Conservation (phyloP, 2,113 vertebrate genomes). For the Erinaceus europaeus region DNA sequence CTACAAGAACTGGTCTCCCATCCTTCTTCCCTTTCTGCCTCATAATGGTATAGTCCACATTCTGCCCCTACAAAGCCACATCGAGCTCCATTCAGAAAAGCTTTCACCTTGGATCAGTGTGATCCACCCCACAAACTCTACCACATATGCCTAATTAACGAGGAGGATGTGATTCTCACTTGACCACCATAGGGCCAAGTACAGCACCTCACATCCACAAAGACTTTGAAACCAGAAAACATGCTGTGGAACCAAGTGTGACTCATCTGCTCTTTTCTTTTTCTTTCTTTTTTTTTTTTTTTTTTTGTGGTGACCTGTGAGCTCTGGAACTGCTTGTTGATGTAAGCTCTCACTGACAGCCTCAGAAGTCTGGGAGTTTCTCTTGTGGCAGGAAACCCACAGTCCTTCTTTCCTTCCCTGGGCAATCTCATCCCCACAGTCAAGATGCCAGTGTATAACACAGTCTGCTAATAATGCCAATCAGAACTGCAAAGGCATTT, state of each 20-base stretch:
- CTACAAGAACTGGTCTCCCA: not conserved
- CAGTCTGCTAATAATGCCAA: not conserved
- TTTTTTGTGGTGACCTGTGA: not conserved
- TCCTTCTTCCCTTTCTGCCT: not conserved
- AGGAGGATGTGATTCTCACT: not conserved
- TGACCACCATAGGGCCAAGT: not conserved
- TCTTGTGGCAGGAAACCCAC: conserved; percentile 3
- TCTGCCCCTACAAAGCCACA: not conserved
- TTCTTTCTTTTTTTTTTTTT: too few relatives aligned
- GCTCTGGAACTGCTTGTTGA: not conserved
- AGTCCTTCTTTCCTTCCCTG: not conserved
- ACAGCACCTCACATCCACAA: not conserved
- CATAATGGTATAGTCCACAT: not conserved
- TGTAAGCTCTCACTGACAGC: not conserved
- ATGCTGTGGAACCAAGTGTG: not conserved
- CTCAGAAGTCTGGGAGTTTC: not conserved
- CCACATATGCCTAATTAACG: not conserved
- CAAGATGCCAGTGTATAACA: not conserved
- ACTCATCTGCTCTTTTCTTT: not conserved
- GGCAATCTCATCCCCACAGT: not conserved
- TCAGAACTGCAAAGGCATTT: not conserved
- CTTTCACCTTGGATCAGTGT: not conserved
- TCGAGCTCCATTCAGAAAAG: not conserved
- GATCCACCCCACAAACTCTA: not conserved
- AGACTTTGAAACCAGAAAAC: not conserved